Evolutionary conservation across 2,888 invertebrate genomes (phyloP).

Genomic region (Agrochola macilenta): DNA sequence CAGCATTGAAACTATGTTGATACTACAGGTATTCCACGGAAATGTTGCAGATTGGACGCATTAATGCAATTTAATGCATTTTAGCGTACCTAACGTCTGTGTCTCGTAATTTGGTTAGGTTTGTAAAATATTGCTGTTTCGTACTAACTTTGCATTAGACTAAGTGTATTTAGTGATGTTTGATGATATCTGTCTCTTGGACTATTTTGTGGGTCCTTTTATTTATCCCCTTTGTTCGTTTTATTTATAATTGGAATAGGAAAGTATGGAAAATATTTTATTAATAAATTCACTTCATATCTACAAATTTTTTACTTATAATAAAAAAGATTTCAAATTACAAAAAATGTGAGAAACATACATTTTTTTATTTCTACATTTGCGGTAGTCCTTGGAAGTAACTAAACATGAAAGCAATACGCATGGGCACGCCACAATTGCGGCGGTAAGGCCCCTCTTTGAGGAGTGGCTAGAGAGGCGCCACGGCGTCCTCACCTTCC

Average conservation of each 20-base stretch:
- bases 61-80: constrained; percentile 21
- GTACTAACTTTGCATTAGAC: neutral
- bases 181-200: neutral
- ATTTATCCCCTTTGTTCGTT: too few species aligned
- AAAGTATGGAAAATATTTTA: neutral
- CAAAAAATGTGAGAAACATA: neutral
- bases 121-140: neutral
- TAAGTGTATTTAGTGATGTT: neutral
- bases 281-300: neutral
- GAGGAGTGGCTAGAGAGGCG: too few species aligned
- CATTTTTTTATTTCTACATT: too few species aligned
- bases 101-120: neutral
- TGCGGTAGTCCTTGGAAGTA: too few species aligned
- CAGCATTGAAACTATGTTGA: constrained; percentile 17
- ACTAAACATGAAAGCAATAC: neutral
- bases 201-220: neutral
- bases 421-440: too few species aligned
- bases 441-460: too few species aligned
- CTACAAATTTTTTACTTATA: neutral
- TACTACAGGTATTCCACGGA: constrained; percentile 12
- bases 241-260: neutral
- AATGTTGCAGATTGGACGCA: constrained; percentile 29
- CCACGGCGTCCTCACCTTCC: too few species aligned
- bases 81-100: neutral
- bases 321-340: neutral